These are phyloP conservation scores for Actenoides lindsayi DNA, from an alignment of 2,113 vertebrate species.

Conservation along the genomic window DNA sequence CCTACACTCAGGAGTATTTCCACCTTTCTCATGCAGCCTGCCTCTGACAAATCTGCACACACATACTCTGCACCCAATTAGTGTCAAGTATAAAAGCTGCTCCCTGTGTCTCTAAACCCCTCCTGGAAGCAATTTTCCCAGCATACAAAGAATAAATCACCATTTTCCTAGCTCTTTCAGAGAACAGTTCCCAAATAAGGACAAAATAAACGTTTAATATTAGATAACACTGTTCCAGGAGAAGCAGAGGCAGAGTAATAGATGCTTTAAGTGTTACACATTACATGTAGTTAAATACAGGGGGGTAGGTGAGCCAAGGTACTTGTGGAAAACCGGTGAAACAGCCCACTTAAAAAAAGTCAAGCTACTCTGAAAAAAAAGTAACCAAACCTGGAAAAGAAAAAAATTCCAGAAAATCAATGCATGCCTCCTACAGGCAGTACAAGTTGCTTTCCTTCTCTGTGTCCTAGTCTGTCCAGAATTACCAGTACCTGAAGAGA, in stretches of 20 bases:
- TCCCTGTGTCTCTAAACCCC: background rate
- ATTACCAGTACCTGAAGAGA: background rate
- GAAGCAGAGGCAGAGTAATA: background rate
- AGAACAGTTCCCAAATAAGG: background rate
- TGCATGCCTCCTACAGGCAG: accelerated
- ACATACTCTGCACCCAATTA: background rate
- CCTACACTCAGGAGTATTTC: background rate
- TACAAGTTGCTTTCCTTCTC: background rate
- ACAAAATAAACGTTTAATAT: background rate
- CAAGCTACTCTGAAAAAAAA: background rate
- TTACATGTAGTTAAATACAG: background rate
- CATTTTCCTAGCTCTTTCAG: background rate
- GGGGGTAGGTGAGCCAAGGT: background rate
- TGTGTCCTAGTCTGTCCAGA: background rate
- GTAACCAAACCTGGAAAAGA: background rate
- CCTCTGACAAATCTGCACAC: background rate
- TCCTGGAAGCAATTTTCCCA: background rate
- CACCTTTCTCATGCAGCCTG: background rate
- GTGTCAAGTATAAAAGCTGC: background rate
- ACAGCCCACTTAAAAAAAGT: background rate
- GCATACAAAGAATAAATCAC: background rate
- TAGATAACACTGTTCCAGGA: background rate
- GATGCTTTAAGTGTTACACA: background rate
- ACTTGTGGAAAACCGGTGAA: background rate
- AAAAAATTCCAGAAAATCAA: background rate